Conservation (phyloP, 2,797 vertebrate species). For the Aratinga solstitialis region DNA sequence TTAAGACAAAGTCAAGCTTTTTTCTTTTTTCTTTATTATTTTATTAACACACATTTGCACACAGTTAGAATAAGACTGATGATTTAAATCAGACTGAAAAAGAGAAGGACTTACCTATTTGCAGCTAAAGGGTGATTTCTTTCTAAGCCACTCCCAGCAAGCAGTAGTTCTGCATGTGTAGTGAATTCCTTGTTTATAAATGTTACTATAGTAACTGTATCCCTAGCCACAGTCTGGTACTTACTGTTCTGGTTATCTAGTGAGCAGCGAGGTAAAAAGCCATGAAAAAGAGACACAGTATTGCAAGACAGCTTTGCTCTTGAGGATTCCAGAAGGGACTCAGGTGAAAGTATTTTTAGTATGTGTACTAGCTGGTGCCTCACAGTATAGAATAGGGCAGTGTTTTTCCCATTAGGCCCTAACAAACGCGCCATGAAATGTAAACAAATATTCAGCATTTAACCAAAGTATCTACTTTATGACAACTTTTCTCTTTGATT, state of each 20-base stretch:
- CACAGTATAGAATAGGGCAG: not conserved
- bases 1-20: not conserved
- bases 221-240: conserved; percentile 59
- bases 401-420: not conserved
- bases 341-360: not conserved
- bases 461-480: not conserved
- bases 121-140: not conserved
- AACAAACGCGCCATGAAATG: not conserved
- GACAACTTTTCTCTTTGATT: not conserved
- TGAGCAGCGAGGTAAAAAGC: not conserved
- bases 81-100: not conserved
- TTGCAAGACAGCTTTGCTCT: not conserved
- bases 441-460: not conserved
- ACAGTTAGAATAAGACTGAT: not conserved
- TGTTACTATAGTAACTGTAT: conserved; percentile 75
- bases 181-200: conserved; percentile 54
- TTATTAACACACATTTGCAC: not conserved
- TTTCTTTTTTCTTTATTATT: not conserved
- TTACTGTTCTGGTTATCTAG: conserved; percentile 36
- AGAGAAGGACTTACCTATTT: not conserved
- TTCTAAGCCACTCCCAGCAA: not conserved
- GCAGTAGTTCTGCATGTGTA: not conserved
- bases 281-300: not conserved
- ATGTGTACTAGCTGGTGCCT: not conserved
- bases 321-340: not conserved